Conservation (phyloP, 2,797 vertebrate genomes). For the Peromyscus eremicus region DNA sequence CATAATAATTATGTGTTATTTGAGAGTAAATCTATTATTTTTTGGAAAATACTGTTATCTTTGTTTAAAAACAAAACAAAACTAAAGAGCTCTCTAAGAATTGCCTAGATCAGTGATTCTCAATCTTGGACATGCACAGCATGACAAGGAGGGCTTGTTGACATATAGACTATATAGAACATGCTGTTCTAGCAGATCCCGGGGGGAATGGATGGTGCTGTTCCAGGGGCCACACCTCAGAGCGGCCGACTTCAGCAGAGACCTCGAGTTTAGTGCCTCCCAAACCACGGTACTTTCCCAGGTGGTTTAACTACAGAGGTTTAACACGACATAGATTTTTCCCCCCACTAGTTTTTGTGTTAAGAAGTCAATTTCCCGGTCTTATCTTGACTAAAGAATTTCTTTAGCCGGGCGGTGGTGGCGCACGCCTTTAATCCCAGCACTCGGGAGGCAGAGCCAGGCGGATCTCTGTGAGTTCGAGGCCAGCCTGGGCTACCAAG, state of each 20-base stretch:
- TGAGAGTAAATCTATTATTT: slow-evolving; percentile 27
- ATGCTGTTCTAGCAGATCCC: background rate
- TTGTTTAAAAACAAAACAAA: background rate
- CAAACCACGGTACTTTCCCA: background rate
- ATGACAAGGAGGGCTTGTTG: background rate
- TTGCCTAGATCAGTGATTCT: slow-evolving; percentile 17
- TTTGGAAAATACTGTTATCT: slow-evolving; percentile 43
- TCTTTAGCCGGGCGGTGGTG: no score
- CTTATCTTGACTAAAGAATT: slow-evolving; percentile 39
- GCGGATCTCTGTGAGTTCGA: no score
- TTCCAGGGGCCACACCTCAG: background rate
- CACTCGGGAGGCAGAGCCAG: no score
- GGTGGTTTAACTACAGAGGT: background rate
- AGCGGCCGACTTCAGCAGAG: slow-evolving; percentile 20
- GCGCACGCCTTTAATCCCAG: no score
- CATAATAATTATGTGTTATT: slow-evolving; percentile 11
- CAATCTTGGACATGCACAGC: background rate
- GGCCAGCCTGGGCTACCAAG: no score
- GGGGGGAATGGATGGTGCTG: background rate
- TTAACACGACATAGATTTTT: background rate
- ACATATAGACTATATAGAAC: background rate
- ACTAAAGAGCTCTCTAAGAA: background rate
- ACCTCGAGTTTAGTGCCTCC: slow-evolving; percentile 1
- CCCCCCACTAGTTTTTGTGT: background rate
- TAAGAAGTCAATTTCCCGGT: background rate